These are phyloP conservation scores for Spodoptera littoralis DNA, from an alignment of 2,888 invertebrate genomes.

Conservation along the genomic window DNA sequence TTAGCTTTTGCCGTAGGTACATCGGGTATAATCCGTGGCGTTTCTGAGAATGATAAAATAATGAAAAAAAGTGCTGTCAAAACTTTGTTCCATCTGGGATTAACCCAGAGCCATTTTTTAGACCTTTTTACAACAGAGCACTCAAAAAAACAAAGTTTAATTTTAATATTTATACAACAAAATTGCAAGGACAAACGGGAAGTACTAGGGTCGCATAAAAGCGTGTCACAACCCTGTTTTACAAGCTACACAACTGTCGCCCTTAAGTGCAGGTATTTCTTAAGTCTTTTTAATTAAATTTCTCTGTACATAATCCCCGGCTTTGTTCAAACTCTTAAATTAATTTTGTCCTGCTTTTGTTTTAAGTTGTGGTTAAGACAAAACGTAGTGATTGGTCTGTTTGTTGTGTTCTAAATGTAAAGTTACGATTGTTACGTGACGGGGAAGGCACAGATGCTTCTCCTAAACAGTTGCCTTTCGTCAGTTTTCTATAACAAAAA, in stretches of 20 bases:
- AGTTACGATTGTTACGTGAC: too few relatives aligned
- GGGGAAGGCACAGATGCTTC: too few relatives aligned
- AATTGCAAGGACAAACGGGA: constrained; percentile 1
- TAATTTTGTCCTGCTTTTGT: constrained; percentile 41
- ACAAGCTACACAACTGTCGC: constrained; percentile 20
- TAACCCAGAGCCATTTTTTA: neutral
- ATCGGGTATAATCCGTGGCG: too few relatives aligned
- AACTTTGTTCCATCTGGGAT: too few relatives aligned
- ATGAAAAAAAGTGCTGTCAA: too few relatives aligned
- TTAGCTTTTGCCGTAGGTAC: too few relatives aligned
- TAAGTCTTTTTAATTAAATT: constrained; percentile 65
- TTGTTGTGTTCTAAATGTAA: neutral
- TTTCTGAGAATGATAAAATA: too few relatives aligned
- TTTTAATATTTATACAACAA: neutral
- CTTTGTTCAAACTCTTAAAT: constrained; percentile 41
- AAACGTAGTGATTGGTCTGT: constrained; percentile 22
- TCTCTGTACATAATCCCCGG: constrained; percentile 54
- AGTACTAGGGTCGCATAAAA: constrained; percentile 31
- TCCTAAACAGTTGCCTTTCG: too few relatives aligned
- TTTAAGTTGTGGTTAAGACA: constrained; percentile 20
- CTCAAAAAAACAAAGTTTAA: neutral
- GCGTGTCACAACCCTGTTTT: constrained; percentile 22
- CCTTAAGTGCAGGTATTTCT: constrained; percentile 35
- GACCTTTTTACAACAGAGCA: neutral
- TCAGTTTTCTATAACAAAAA: too few relatives aligned